Evolutionary conservation across 2,888 invertebrate species (phyloP).

Genomic region (Aleiodes leptofemur): DNA sequence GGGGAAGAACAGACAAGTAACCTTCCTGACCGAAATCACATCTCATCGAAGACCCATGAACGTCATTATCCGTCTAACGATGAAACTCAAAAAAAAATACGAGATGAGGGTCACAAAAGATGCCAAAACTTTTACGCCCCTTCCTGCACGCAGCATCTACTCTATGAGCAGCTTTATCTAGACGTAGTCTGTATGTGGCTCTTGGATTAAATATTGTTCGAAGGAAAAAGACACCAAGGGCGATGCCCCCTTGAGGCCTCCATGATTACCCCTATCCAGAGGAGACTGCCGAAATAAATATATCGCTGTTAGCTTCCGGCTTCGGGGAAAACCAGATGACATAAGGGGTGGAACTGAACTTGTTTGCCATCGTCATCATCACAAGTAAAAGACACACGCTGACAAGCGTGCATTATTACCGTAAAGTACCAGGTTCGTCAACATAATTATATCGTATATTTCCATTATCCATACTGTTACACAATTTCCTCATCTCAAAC

Average conservation of each 20-base stretch:
- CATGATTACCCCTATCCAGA: constrained; percentile 65
- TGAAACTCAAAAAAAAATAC: constrained; percentile 12
- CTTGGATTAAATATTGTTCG: constrained; percentile 36
- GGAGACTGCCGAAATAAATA: constrained; percentile 53
- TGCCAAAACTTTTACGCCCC: constrained; percentile 27
- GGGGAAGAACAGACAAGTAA: background rate
- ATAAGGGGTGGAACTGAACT: constrained; percentile 51
- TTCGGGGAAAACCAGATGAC: constrained; percentile 32
- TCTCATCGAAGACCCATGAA: constrained; percentile 32
- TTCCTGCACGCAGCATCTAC: background rate
- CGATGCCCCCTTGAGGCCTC: constrained; percentile 56
- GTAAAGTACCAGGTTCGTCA: constrained; percentile 1
- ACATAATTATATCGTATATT: constrained; percentile 1
- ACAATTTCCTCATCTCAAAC: too few relatives aligned
- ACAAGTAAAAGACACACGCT: background rate
- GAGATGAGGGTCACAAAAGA: constrained; percentile 33
- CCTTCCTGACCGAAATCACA: constrained; percentile 24
- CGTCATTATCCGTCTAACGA: constrained; percentile 38
- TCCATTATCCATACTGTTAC: background rate
- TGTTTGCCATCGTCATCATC: constrained; percentile 53
- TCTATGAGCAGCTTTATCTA: constrained; percentile 52
- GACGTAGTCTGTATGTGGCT: constrained; percentile 52
- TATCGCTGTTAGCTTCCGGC: constrained; percentile 35
- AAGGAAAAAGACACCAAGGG: constrained; percentile 48
- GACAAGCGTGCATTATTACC: background rate